A percentile compares a stretch with the other conserved stretches of the same genome.
These are phyloP conservation scores for Cosmia trapezina DNA, from an alignment of 2,888 invertebrate species.

Conservation along the genomic window DNA sequence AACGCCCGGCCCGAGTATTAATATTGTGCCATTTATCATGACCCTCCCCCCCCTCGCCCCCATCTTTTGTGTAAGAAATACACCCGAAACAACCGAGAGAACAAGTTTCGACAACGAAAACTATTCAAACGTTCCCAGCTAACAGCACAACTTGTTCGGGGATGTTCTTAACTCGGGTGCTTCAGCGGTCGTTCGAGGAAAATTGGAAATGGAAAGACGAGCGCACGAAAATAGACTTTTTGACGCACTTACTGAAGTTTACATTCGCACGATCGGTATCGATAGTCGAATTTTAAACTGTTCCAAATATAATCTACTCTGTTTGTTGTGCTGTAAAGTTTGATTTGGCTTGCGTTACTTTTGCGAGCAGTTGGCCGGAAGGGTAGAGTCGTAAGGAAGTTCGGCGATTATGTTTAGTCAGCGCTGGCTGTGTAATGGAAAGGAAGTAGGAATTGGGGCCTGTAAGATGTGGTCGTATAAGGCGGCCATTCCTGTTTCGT, in stretches of 20 bases:
- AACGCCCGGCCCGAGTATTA: slow-evolving; percentile 86
- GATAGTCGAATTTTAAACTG: slow-evolving; percentile 68
- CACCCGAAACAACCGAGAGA: slow-evolving; percentile 83
- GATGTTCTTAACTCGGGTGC: slow-evolving; percentile 89
- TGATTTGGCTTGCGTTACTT: slow-evolving; percentile 70
- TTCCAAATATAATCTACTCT: slow-evolving; percentile 70
- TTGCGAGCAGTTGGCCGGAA: slow-evolving; percentile 84
- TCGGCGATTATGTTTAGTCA: slow-evolving; percentile 90
- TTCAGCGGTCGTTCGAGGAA: slow-evolving; percentile 87
- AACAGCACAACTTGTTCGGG: slow-evolving; percentile 88
- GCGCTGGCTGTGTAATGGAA: slow-evolving; percentile 88
- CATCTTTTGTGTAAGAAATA: slow-evolving; percentile 89
- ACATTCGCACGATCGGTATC: slow-evolving; percentile 69
- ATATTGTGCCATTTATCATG: slow-evolving; percentile 89
- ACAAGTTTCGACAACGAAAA: slow-evolving; percentile 88
- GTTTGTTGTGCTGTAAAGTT: slow-evolving; percentile 73
- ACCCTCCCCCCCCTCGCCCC: slow-evolving; percentile 77
- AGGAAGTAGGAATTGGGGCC: slow-evolving; percentile 90
- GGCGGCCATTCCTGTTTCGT: slow-evolving; percentile 82
- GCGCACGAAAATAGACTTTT: slow-evolving; percentile 72
- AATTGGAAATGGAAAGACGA: slow-evolving; percentile 83
- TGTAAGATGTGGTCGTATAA: slow-evolving; percentile 90
- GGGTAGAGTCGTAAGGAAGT: slow-evolving; percentile 91
- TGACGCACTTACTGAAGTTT: slow-evolving; percentile 62
- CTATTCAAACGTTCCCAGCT: slow-evolving; percentile 87